Evolutionary conservation across 1,140 invertebrate genomes (phyloP).

Genomic region (Bilobella aurantiaca): DNA sequence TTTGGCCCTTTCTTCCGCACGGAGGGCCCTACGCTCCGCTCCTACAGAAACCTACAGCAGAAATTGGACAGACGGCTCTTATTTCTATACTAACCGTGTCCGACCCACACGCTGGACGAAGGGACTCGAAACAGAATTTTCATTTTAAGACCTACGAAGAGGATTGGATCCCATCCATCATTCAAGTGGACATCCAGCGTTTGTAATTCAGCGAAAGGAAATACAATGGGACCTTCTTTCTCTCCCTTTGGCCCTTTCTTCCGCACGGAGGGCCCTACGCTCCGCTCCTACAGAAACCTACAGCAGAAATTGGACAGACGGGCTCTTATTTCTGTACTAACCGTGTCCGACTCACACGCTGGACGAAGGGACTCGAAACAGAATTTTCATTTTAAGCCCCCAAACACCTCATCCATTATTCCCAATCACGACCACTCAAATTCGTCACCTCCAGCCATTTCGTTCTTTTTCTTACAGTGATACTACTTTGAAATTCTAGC

Average conservation of each 20-base stretch:
- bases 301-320: background rate
- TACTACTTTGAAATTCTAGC: no score
- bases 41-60: background rate
- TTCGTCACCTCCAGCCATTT: no score
- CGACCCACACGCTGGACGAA: no score
- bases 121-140: no score
- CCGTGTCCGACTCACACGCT: no score
- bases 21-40: background rate
- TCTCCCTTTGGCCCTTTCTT: conserved; percentile 7
- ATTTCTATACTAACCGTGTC: no score
- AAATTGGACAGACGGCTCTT: background rate
- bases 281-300: background rate
- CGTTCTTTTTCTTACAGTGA: no score
- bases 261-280: background rate
- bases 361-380: no score
- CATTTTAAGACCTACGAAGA: background rate
- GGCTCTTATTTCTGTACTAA: no score
- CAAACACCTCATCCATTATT: conserved; percentile 30
- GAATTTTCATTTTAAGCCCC: no score
- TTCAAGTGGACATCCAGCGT: conserved; percentile 33
- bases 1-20: conserved; percentile 7
- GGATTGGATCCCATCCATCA: conserved; percentile 29
- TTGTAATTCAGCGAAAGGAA: conserved; percentile 32
- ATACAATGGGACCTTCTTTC: conserved; percentile 25
- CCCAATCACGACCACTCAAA: no score